phyloP scores from a whole-genome alignment of 2,113 vertebrate genomes.

The Orientallactaga bullata region DNA sequence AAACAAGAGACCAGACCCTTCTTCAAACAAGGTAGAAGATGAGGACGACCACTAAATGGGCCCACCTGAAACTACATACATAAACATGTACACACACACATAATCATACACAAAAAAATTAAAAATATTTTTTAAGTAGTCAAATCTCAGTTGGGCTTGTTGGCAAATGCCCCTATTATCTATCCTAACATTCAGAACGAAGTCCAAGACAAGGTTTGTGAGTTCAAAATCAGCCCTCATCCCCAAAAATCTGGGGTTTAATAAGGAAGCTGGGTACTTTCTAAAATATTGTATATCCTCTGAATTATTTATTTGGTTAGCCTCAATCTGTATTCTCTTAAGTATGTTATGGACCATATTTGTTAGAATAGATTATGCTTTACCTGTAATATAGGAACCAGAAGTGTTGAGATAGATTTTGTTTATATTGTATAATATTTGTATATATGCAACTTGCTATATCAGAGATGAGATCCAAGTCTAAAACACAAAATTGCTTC shows the following conservation, averaged over 20 bases:
- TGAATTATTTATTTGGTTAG: slow-evolving; percentile 15
- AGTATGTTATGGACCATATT: background rate
- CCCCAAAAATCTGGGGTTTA: too few relatives aligned
- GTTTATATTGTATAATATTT: background rate
- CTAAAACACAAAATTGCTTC: background rate
- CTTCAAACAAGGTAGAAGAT: too few relatives aligned
- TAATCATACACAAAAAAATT: too few relatives aligned
- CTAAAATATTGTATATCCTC: background rate
- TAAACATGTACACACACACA: too few relatives aligned
- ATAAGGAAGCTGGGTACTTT: background rate
- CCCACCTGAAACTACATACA: too few relatives aligned
- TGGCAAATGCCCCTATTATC: background rate
- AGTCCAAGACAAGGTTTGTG: background rate
- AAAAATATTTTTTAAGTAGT: too few relatives aligned
- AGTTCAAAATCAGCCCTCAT: background rate
- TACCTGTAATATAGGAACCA: background rate
- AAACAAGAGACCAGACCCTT: too few relatives aligned
- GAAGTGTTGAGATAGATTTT: background rate
- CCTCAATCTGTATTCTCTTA: background rate
- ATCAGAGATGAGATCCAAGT: background rate
- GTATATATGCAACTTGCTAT: background rate
- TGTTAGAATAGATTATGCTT: background rate
- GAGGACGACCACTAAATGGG: too few relatives aligned
- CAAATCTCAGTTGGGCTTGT: background rate
- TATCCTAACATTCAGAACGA: background rate